A percentile compares a stretch with the other conserved stretches of the same genome.
These are phyloP conservation scores for Cichlasoma orientale DNA, from an alignment of 2,797 vertebrate genomes.

Conservation along the genomic window DNA sequence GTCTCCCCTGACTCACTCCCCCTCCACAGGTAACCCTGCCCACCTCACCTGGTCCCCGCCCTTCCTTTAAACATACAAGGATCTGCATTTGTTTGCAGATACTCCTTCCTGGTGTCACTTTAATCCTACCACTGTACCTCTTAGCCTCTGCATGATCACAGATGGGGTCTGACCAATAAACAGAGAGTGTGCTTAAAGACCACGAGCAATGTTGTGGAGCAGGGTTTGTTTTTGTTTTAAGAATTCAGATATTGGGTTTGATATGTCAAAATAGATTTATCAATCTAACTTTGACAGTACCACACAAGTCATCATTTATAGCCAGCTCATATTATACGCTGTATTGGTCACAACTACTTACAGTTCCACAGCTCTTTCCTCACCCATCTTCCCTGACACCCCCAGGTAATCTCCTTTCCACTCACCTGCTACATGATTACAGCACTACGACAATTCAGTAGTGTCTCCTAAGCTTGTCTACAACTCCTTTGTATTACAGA, in stretches of 20 bases:
- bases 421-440: slow-evolving; percentile 3
- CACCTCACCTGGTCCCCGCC: slow-evolving; percentile 45
- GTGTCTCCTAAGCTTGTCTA: slow-evolving; percentile 6
- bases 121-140: slow-evolving; percentile 3
- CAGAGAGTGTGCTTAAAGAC: not conserved
- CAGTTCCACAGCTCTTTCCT: not conserved
- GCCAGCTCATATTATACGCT: not conserved
- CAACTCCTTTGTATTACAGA: slow-evolving; percentile 10
- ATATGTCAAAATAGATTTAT: not conserved
- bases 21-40: slow-evolving; percentile 83
- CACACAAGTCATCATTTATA: not conserved
- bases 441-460: not conserved
- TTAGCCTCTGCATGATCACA: slow-evolving; percentile 39
- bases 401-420: not conserved
- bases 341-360: not conserved
- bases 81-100: slow-evolving; percentile 15
- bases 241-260: not conserved
- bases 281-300: not conserved
- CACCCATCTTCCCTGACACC: not conserved
- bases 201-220: not conserved
- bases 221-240: not conserved
- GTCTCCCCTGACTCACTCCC: slow-evolving; percentile 87
- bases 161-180: not conserved
- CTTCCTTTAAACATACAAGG: not conserved
- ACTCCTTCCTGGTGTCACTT: not conserved